Evolutionary conservation across 2,113 vertebrate genomes (phyloP).

Genomic region (Morone saxatilis): DNA sequence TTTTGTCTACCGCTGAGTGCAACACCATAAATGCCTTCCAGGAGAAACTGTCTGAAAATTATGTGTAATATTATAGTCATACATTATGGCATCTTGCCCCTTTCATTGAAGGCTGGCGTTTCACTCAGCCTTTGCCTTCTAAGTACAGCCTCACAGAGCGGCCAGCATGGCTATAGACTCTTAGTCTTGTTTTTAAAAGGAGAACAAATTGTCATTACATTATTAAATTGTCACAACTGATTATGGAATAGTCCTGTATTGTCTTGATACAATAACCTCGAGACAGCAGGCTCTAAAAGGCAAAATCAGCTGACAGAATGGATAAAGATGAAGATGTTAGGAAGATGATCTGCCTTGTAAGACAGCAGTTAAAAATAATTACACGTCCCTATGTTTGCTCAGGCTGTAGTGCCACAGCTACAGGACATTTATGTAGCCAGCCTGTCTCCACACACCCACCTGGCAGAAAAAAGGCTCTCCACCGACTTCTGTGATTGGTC

Average conservation of each 20-base stretch:
- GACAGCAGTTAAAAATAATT: not conserved
- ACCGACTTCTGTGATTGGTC: slow-evolving; percentile 88
- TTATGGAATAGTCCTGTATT: not conserved
- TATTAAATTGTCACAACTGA: not conserved
- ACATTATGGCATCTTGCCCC: not conserved
- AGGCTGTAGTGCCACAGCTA: not conserved
- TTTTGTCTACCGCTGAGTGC: not conserved
- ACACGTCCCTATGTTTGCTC: not conserved
- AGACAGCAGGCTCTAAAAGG: not conserved
- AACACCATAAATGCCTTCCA: not conserved
- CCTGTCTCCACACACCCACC: slow-evolving; percentile 79
- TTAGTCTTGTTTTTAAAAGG: not conserved
- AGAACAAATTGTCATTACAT: not conserved
- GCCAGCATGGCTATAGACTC: not conserved
- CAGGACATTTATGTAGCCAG: not conserved
- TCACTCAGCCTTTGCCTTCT: not conserved
- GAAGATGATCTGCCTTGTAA: not conserved
- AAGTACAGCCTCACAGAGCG: not conserved
- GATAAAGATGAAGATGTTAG: not conserved
- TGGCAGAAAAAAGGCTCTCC: slow-evolving; percentile 90
- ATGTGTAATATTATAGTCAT: not conserved
- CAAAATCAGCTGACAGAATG: not conserved
- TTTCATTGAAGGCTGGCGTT: not conserved
- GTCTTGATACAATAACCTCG: not conserved
- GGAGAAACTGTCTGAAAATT: not conserved